These are phyloP conservation scores for Taurulus bubalis DNA, from an alignment of 2,113 vertebrate species.

Conservation along the genomic window DNA sequence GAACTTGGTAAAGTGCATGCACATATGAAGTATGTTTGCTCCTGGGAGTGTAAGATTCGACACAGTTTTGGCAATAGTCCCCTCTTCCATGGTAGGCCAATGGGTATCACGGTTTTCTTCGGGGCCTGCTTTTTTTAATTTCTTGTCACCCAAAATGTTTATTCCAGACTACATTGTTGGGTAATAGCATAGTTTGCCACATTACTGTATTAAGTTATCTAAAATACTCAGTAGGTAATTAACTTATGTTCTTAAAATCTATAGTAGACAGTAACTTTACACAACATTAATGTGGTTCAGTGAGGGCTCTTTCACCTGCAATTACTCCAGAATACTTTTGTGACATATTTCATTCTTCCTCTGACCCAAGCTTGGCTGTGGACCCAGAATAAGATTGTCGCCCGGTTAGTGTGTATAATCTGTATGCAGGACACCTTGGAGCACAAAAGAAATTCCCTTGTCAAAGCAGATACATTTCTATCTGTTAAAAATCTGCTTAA, in stretches of 20 bases:
- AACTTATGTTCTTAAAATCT: background rate
- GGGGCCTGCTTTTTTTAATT: background rate
- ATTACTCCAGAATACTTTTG: conserved; percentile 36
- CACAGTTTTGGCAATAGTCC: conserved; percentile 36
- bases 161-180: conserved; percentile 3
- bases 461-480: conserved; percentile 64
- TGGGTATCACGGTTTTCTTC: background rate
- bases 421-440: conserved; percentile 63
- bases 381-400: conserved; percentile 29
- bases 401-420: conserved; percentile 37
- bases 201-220: background rate
- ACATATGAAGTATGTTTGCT: conserved; percentile 61
- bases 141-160: background rate
- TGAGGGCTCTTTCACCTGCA: conserved; percentile 26
- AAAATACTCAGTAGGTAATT: conserved; percentile 7
- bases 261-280: conserved; percentile 15
- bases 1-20: conserved; percentile 61
- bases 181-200: background rate
- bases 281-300: conserved; percentile 21
- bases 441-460: conserved; percentile 60
- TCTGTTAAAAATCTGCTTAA: conserved; percentile 72
- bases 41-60: conserved; percentile 24
- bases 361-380: conserved; percentile 28
- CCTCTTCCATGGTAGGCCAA: background rate
- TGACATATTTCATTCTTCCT: conserved; percentile 28